Base-by-base conservation (phyloP, 2,888 invertebrate genomes). In the Resseliella maxima region DNA sequence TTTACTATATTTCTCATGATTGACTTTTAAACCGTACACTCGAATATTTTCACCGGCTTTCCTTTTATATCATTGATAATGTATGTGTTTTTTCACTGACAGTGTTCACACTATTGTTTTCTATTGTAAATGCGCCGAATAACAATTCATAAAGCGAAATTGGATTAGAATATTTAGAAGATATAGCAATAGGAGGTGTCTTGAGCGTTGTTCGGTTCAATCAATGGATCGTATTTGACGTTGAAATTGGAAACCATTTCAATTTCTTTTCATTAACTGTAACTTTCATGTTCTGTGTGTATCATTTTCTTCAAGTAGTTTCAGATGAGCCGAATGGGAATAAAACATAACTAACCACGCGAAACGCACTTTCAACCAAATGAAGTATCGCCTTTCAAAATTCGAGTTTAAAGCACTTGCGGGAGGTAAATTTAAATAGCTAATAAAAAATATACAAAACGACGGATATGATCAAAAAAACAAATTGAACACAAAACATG, bases 41-140 rank as follows among this genome's bases (percentile, higher is more conserved):
- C 24, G 24, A 50, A 59, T 59, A 59, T 31, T 72, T 72, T 72
- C 72, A 72, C 72, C 72, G 72, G 72, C 72, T 15, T 72, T 31
- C 15, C 27, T 72, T 72, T 72, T 15, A 72, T 72, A 15, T 72
- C 35, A 31, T 18, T 72, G 35, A 72, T 31, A 72, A 15, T 72
- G 35, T 35, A 72, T 72, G 50, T 50, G 6, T 18, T 15, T 6
- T n/a, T n/a, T n/a, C n/a, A n/a, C n/a, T n/a, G n/a, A n/a, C n/a
- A n/a, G n/a, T n/a, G 72, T 72, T 72, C 35, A 6, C 31, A 72
- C 72, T 18, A 15, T 72, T 72, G 72, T 72, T 72, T 27, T 35
- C 72, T 35, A 72, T 72, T 72, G 72, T 72, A 31, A 72, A 31
- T 35, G 31, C 21, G 0, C 35, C 72, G 72, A 35, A 72, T 15